Evolutionary conservation across 2,113 vertebrate genomes (phyloP).

Genomic region (Paramisgurnus dabryanus): DNA sequence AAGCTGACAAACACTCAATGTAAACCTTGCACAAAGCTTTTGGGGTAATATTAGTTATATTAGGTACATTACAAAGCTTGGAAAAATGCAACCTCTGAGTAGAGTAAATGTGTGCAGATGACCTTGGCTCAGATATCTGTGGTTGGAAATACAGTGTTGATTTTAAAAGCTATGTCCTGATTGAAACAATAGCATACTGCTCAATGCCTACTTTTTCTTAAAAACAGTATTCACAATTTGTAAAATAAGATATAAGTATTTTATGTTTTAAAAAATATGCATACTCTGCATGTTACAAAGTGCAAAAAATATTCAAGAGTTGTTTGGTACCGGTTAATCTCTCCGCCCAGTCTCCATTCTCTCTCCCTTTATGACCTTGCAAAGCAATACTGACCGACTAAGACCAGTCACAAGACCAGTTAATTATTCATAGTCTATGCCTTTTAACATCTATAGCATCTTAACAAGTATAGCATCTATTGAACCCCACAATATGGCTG

Average conservation of each 20-base stretch:
- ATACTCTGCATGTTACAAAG: too few species aligned
- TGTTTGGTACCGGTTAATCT: too few species aligned
- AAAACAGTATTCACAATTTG: too few species aligned
- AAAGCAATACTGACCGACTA: conserved; percentile 30
- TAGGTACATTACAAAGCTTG: too few species aligned
- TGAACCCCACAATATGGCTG: background rate
- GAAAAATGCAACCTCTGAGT: too few species aligned
- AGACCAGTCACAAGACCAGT: conserved; percentile 59
- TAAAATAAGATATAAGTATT: too few species aligned
- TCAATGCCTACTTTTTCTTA: background rate
- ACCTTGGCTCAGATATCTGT: too few species aligned
- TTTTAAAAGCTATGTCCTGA: background rate
- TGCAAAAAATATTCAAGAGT: too few species aligned
- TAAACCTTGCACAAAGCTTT: background rate
- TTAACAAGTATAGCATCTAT: conserved; percentile 8
- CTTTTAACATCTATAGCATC: conserved; percentile 28
- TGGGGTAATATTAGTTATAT: too few species aligned
- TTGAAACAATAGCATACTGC: background rate
- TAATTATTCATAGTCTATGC: conserved; percentile 64
- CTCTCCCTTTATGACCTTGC: conserved; percentile 52
- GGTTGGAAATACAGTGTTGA: background rate
- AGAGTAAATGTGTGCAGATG: too few species aligned
- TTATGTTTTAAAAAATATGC: too few species aligned
- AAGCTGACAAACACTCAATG: background rate
- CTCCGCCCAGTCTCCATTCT: background rate